Evolutionary conservation across 1,140 invertebrate species (phyloP).

Genomic region (Euborellia annulipes): DNA sequence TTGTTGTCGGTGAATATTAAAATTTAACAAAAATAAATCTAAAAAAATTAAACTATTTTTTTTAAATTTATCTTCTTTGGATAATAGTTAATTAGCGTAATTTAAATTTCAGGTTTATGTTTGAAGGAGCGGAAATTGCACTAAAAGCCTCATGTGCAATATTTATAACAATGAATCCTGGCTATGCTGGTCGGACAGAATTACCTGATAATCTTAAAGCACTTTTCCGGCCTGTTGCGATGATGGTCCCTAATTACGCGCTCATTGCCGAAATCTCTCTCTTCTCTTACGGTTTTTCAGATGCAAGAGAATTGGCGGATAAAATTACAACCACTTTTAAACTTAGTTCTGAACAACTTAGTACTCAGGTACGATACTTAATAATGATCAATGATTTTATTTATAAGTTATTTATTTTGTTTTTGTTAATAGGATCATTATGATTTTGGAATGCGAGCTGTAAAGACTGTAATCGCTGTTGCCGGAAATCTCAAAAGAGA

Average conservation of each 20-base stretch:
- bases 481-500: slow-evolving; percentile 51
- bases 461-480: slow-evolving; percentile 48
- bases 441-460: slow-evolving; percentile 37
- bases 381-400: too few relatives aligned
- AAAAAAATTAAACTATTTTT: too few relatives aligned
- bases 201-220: slow-evolving; percentile 59
- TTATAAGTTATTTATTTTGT: too few relatives aligned
- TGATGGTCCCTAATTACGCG: slow-evolving; percentile 61
- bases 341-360: slow-evolving; percentile 53
- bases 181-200: slow-evolving; percentile 55
- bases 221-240: slow-evolving; percentile 54
- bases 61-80: too few relatives aligned
- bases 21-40: too few relatives aligned
- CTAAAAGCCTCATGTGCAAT: slow-evolving; percentile 47
- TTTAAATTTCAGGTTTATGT: slow-evolving; percentile 35
- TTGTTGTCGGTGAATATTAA: too few relatives aligned
- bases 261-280: slow-evolving; percentile 55
- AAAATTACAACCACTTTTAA: slow-evolving; percentile 59
- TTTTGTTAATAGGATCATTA: slow-evolving; percentile 29
- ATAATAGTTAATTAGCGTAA: too few relatives aligned
- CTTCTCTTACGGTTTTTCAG: slow-evolving; percentile 51
- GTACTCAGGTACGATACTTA: slow-evolving; percentile 38
- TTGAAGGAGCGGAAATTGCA: slow-evolving; percentile 44
- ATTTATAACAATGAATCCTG: slow-evolving; percentile 62
- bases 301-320: slow-evolving; percentile 42